These are phyloP conservation scores for Oscheius sp. DNA, from an alignment of 2,888 invertebrate species.

Conservation along the genomic window DNA sequence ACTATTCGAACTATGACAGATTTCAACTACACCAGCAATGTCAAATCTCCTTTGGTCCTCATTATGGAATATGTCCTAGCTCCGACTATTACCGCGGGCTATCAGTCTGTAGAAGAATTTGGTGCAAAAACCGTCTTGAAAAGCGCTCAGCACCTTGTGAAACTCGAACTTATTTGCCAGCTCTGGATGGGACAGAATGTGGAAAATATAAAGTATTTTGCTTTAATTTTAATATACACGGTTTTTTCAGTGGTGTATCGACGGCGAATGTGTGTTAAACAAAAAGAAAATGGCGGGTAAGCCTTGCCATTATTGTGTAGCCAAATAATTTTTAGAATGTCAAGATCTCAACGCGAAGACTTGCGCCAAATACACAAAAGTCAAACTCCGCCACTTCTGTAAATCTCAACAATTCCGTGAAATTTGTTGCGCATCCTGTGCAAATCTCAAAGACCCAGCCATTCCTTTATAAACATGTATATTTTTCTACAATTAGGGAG, in stretches of 20 bases:
- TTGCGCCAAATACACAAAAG: slow-evolving; percentile 54
- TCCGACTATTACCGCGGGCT: slow-evolving; percentile 54
- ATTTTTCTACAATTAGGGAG: neutral
- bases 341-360: slow-evolving; percentile 60
- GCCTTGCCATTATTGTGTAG: neutral
- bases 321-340: slow-evolving; percentile 47
- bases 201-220: slow-evolving; percentile 56
- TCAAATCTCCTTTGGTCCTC: slow-evolving; percentile 67
- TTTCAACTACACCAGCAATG: slow-evolving; percentile 58
- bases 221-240: neutral
- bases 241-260: slow-evolving; percentile 66
- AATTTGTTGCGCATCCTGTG: slow-evolving; percentile 47
- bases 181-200: slow-evolving; percentile 70
- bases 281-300: slow-evolving; percentile 49
- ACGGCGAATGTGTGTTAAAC: slow-evolving; percentile 63
- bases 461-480: slow-evolving; percentile 2
- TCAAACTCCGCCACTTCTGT: slow-evolving; percentile 59
- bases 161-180: slow-evolving; percentile 68
- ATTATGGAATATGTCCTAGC: slow-evolving; percentile 63
- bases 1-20: neutral
- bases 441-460: slow-evolving; percentile 25
- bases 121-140: slow-evolving; percentile 67
- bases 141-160: slow-evolving; percentile 61
- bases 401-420: slow-evolving; percentile 55
- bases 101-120: slow-evolving; percentile 62